These are phyloP conservation scores for Procapra przewalskii DNA, from an alignment of 2,113 vertebrate genomes.

Conservation along the genomic window DNA sequence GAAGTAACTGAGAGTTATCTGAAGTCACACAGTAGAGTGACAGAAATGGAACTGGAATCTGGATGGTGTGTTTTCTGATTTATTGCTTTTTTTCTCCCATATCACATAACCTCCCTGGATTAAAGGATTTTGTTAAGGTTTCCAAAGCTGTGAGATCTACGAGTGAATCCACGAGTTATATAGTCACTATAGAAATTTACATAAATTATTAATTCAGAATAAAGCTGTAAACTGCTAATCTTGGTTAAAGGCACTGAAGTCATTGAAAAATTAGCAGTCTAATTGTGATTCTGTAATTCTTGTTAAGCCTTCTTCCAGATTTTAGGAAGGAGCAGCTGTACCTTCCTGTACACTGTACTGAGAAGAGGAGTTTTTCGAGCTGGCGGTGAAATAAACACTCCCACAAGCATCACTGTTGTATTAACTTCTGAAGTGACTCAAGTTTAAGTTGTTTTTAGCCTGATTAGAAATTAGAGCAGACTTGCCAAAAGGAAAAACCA, in stretches of 20 bases:
- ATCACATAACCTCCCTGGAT: not conserved
- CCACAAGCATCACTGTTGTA: not conserved
- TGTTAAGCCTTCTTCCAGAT: constrained; percentile 25
- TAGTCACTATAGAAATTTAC: not conserved
- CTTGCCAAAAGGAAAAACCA: constrained; percentile 33
- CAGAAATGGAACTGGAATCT: not conserved
- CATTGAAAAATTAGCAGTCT: not conserved
- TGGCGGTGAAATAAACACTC: constrained; percentile 31
- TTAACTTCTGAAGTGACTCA: constrained; percentile 35
- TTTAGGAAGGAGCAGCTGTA: constrained; percentile 12
- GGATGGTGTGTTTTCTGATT: not conserved
- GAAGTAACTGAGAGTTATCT: not conserved
- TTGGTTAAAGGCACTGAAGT: constrained; percentile 20
- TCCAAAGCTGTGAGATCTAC: not conserved
- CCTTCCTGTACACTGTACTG: constrained; percentile 1
- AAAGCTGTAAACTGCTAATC: not conserved
- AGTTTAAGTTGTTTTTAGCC: constrained; percentile 52
- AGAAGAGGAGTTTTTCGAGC: constrained; percentile 27
- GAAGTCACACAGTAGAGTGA: not conserved
- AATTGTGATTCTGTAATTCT: not conserved
- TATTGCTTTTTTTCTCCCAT: not conserved
- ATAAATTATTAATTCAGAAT: constrained; percentile 15
- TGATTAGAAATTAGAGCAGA: constrained; percentile 43
- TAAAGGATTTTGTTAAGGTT: not conserved
- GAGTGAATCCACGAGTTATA: not conserved